Evolutionary conservation across 2,888 invertebrate genomes (phyloP).

Genomic region (Caenorhabditis uteleia): DNA sequence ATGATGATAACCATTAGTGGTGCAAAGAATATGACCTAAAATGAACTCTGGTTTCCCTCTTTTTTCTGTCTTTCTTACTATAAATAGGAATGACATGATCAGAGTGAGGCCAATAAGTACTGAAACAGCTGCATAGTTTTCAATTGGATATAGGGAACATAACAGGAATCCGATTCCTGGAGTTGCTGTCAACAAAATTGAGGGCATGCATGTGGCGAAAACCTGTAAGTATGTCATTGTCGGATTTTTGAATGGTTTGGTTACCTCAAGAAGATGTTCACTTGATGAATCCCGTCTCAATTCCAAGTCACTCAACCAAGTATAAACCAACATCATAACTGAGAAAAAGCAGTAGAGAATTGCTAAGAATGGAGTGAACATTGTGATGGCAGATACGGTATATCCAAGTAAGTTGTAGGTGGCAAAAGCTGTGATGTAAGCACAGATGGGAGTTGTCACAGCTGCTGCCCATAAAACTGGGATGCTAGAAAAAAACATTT

Average conservation of each 20-base stretch:
- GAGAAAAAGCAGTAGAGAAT: slow-evolving; percentile 22
- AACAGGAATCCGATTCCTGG: slow-evolving; percentile 37
- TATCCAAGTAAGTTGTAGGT: slow-evolving; percentile 31
- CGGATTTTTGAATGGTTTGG: not conserved
- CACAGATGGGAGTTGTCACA: slow-evolving; percentile 18
- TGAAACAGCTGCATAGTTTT: slow-evolving; percentile 40
- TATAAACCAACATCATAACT: slow-evolving; percentile 32
- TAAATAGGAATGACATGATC: slow-evolving; percentile 24
- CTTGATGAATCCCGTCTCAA: slow-evolving; percentile 22
- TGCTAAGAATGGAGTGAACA: slow-evolving; percentile 43
- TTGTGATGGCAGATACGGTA: slow-evolving; percentile 35
- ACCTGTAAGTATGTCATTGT: slow-evolving; percentile 7
- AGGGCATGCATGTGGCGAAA: slow-evolving; percentile 43
- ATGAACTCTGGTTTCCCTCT: not conserved
- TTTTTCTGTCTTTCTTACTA: slow-evolving; percentile 21
- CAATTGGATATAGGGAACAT: slow-evolving; percentile 30
- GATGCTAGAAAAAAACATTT: slow-evolving; percentile 6
- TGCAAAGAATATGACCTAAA: slow-evolving; percentile 42
- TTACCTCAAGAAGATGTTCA: slow-evolving; percentile 31
- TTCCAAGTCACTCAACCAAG: slow-evolving; percentile 35
- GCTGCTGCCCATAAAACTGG: slow-evolving; percentile 20
- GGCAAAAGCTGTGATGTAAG: slow-evolving; percentile 26
- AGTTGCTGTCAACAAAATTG: slow-evolving; percentile 30
- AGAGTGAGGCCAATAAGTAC: slow-evolving; percentile 36
- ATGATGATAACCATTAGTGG: slow-evolving; percentile 25